Conservation (phyloP, 2,888 invertebrate genomes). For the Toxonevra muliebris region DNA sequence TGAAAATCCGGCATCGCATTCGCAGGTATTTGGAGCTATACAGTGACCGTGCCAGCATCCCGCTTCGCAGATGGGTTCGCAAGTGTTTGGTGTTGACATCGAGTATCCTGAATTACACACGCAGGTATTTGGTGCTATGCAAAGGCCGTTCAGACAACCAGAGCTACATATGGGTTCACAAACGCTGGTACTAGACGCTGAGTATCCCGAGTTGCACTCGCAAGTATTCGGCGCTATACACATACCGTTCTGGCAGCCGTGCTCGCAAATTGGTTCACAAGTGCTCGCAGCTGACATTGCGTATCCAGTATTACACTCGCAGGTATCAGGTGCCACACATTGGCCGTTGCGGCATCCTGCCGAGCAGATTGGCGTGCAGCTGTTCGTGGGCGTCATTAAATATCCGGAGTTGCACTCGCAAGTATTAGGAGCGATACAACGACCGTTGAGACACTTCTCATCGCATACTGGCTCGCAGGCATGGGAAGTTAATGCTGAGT, state of each 20-base stretch:
- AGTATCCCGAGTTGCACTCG: conserved; percentile 40
- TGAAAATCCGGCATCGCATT: conserved; percentile 42
- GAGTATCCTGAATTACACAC: conserved; percentile 67
- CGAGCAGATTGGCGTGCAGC: conserved; percentile 40
- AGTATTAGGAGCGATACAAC: conserved; percentile 65
- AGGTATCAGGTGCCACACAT: conserved; percentile 44
- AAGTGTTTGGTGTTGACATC: conserved; percentile 47
- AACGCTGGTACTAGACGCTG: conserved; percentile 33
- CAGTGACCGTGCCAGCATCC: conserved; percentile 59
- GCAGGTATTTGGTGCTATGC: conserved; percentile 50
- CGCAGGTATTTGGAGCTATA: conserved; percentile 46
- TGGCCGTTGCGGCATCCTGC: conserved; percentile 51
- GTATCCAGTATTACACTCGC: conserved; percentile 44
- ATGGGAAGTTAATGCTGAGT: conserved; percentile 6
- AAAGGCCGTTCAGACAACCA: conserved; percentile 47
- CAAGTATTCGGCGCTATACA: conserved; percentile 68
- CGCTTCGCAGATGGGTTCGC: conserved; percentile 42
- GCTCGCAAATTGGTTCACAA: conserved; percentile 46
- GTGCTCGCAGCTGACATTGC: conserved; percentile 33
- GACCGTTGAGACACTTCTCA: conserved; percentile 48
- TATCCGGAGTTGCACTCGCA: conserved; percentile 65
- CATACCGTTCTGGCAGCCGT: conserved; percentile 73
- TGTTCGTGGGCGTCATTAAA: background rate
- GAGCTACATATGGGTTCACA: conserved; percentile 61
- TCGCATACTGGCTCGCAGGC: conserved; percentile 44